Evolutionary conservation across 92 coral and sea anemone species (phyloP).

Genomic region (Parazoanthus atlanticus): DNA sequence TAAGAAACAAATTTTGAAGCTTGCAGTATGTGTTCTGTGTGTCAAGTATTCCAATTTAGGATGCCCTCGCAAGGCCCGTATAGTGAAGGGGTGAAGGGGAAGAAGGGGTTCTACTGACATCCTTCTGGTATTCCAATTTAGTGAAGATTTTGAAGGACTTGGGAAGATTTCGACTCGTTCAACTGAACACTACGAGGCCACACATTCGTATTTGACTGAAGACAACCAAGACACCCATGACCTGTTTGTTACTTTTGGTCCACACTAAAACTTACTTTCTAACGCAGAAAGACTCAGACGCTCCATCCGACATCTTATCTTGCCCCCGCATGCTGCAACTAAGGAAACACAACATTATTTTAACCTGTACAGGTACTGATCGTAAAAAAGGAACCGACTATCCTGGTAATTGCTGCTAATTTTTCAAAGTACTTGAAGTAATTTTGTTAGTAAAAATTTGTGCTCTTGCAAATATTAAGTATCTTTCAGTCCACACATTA

Average conservation of each 20-base stretch:
- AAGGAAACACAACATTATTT: not conserved
- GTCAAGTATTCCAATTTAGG: too few species aligned
- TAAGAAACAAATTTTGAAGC: too few species aligned
- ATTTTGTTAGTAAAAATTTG: not conserved
- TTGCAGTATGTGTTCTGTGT: too few species aligned
- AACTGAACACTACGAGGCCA: not conserved
- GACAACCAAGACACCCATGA: not conserved
- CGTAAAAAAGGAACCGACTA: too few species aligned
- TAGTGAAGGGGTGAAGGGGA: too few species aligned
- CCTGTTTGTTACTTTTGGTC: not conserved
- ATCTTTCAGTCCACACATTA: not conserved
- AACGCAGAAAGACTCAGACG: conserved; percentile 94
- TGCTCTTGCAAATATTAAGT: too few species aligned
- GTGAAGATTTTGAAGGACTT: too few species aligned
- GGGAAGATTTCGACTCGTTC: not conserved
- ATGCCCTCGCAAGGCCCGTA: too few species aligned
- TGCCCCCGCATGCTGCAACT: conserved; percentile 65
- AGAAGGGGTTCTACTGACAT: too few species aligned
- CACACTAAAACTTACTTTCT: conserved; percentile 67
- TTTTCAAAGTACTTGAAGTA: not conserved
- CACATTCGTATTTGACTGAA: not conserved
- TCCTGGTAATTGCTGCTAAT: too few species aligned
- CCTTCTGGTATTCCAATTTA: too few species aligned
- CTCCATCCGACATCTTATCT: conserved; percentile 91
- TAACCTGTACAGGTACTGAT: too few species aligned